phyloP scores from a whole-genome alignment of 2,888 invertebrate genomes.

The Pharmacophagus antenor region DNA sequence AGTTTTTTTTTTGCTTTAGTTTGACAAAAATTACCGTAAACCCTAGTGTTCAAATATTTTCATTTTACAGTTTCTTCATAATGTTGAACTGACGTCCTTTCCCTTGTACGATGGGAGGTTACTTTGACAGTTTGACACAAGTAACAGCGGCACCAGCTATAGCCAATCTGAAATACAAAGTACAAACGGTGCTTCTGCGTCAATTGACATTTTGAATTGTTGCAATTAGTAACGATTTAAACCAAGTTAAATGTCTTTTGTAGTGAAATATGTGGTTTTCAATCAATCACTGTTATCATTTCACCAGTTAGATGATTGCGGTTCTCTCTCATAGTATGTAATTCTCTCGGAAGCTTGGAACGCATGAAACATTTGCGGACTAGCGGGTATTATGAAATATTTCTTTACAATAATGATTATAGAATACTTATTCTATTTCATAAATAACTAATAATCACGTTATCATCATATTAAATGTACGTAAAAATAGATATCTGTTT shows the following conservation, averaged over 20 bases:
- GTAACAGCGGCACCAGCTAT: no score
- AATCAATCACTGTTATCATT: conserved; percentile 47
- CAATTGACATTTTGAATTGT: background rate
- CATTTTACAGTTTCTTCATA: background rate
- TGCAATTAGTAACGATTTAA: conserved; percentile 2
- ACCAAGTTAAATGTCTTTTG: conserved; percentile 12
- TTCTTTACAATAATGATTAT: conserved; percentile 3
- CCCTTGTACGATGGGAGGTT: no score
- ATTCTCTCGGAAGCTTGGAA: conserved; percentile 43
- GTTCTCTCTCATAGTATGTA: conserved; percentile 41
- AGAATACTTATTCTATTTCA: background rate
- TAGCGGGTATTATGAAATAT: background rate
- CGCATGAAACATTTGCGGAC: conserved; percentile 32
- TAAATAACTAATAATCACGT: background rate
- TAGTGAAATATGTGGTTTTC: conserved; percentile 40
- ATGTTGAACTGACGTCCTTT: background rate
- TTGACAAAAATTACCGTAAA: no score
- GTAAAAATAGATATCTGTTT: no score
- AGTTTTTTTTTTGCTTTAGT: no score
- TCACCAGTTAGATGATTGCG: conserved; percentile 37
- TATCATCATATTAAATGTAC: background rate
- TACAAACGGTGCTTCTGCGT: conserved; percentile 6
- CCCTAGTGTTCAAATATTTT: background rate
- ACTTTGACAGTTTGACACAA: no score
- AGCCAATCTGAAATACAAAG: no score